These are phyloP conservation scores for Rhabditophanes sp. DNA, from an alignment of 2,888 invertebrate genomes.

Conservation along the genomic window DNA sequence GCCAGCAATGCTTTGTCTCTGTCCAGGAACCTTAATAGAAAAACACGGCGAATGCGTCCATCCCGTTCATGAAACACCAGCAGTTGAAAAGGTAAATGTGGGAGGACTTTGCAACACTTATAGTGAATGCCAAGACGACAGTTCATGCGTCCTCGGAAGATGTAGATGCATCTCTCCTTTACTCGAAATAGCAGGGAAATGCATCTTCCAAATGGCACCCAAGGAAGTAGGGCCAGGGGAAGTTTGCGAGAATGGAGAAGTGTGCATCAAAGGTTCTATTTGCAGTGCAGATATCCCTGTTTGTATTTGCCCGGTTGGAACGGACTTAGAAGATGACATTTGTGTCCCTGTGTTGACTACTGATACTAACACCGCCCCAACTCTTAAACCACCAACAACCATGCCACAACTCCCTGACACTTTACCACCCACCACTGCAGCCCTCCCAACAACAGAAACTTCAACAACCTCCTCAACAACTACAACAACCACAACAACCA, in stretches of 20 bases:
- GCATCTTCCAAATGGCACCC: conserved; percentile 16
- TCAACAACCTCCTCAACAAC: no score
- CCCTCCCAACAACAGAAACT: conserved; percentile 7
- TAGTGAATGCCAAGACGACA: conserved; percentile 28
- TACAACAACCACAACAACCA: conserved; percentile 1
- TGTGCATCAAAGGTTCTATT: conserved; percentile 31
- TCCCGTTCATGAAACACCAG: no score
- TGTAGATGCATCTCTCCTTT: conserved; percentile 35
- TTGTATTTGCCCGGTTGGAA: conserved; percentile 38
- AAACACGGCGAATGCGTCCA: conserved; percentile 32
- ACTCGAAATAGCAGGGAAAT: conserved; percentile 32
- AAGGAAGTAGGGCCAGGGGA: conserved; percentile 34
- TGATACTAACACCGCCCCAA: conserved; percentile 2
- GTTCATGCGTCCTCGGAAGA: conserved; percentile 27
- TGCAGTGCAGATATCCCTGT: conserved; percentile 36
- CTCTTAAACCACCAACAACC: conserved; percentile 5
- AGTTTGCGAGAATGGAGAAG: conserved; percentile 32
- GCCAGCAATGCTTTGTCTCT: conserved; percentile 34
- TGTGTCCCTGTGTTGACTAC: conserved; percentile 10
- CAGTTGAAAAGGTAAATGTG: no score
- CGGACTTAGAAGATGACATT: conserved; percentile 27
- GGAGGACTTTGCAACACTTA: conserved; percentile 26
- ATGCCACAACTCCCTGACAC: conserved; percentile 6
- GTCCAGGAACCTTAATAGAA: conserved; percentile 34
- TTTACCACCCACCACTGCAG: conserved; percentile 3